A percentile compares a stretch with the other conserved stretches of the same genome.
phyloP scores from a whole-genome alignment of 1,140 invertebrate genomes.

The Elymnias hypermnestra region DNA sequence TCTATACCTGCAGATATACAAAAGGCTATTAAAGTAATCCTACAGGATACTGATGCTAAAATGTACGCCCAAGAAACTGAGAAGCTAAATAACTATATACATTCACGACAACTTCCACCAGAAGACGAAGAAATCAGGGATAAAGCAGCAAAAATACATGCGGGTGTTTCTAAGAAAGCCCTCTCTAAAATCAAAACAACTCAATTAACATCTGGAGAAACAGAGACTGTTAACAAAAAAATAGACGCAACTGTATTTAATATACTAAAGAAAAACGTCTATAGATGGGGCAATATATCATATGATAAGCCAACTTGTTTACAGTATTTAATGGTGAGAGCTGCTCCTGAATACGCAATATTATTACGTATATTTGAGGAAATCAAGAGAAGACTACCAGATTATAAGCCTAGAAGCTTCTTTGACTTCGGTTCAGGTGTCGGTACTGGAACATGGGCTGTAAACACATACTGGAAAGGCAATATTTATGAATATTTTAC shows the following conservation, averaged over 20 bases:
- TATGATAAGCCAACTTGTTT: conserved; percentile 80
- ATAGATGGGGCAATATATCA: conserved; percentile 83
- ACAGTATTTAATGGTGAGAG: conserved; percentile 83
- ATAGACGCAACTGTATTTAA: conserved; percentile 61
- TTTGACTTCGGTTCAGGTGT: conserved; percentile 95
- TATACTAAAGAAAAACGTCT: conserved; percentile 77
- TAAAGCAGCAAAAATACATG: conserved; percentile 59
- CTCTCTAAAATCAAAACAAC: conserved; percentile 37
- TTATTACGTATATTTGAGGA: conserved; percentile 84
- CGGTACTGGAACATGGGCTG: conserved; percentile 90
- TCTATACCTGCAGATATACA: conserved; percentile 78
- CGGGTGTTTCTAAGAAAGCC: conserved; percentile 47
- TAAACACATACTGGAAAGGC: conserved; percentile 82
- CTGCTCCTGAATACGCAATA: conserved; percentile 85
- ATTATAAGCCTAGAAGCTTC: conserved; percentile 85
- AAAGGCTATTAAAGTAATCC: conserved; percentile 71
- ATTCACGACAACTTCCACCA: conserved; percentile 77
- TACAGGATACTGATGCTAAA: conserved; percentile 77
- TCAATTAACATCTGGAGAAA: conserved; percentile 45
- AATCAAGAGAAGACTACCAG: conserved; percentile 78
- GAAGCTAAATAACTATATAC: conserved; percentile 78
- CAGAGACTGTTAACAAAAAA: conserved; percentile 45
- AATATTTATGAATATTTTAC: conserved; percentile 87
- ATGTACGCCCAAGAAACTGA: conserved; percentile 71
- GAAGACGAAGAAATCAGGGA: conserved; percentile 76